Evolutionary conservation across 2,888 invertebrate species (phyloP).

Genomic region (Rhaphigaster nebulosa): DNA sequence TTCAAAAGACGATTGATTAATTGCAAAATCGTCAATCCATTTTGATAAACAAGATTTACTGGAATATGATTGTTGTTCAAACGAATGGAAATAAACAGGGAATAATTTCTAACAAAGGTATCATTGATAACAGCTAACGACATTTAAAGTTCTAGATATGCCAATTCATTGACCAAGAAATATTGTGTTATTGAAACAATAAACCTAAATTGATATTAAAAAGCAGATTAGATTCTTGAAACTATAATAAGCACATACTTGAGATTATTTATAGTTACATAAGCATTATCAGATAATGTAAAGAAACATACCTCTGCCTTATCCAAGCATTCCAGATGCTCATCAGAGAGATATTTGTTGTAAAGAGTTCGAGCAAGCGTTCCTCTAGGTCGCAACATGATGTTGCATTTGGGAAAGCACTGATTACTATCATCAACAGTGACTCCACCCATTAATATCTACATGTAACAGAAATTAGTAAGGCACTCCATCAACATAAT

Average conservation of each 20-base stretch:
- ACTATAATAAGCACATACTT: background rate
- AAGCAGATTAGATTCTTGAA: too few relatives aligned
- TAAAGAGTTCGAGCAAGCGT: slow-evolving; percentile 80
- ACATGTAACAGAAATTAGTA: background rate
- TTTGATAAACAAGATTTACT: background rate
- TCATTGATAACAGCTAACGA: background rate
- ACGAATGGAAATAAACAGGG: background rate
- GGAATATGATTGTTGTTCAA: background rate
- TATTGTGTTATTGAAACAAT: background rate
- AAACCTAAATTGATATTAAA: background rate
- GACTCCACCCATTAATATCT: slow-evolving; percentile 62
- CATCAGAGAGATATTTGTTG: slow-evolving; percentile 80
- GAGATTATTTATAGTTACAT: background rate
- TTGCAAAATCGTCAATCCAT: background rate
- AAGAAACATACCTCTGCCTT: slow-evolving; percentile 74
- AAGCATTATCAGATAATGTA: background rate
- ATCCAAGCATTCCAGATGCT: slow-evolving; percentile 77
- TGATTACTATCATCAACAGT: slow-evolving; percentile 61
- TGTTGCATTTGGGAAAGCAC: slow-evolving; percentile 60
- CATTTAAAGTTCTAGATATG: background rate
- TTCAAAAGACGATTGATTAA: background rate
- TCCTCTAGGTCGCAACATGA: slow-evolving; percentile 77
- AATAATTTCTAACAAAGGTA: background rate
- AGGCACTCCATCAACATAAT: background rate
- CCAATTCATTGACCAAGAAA: background rate